Evolutionary conservation across 2,888 invertebrate species (phyloP), one percentile per base, ranked within the genome.

Genomic region (Cybosia mesomella): DNA sequence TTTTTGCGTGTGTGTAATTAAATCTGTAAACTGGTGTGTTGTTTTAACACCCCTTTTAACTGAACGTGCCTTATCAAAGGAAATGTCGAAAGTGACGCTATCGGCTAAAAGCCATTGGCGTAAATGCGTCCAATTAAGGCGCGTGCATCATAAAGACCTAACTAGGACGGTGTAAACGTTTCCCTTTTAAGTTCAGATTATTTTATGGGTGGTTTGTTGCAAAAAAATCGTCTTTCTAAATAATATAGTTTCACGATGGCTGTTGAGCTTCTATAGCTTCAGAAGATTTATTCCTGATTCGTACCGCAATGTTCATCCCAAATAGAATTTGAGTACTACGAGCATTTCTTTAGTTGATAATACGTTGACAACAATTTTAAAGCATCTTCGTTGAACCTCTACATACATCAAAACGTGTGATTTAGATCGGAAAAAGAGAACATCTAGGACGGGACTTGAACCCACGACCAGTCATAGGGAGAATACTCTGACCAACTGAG

Each of bases 11-110:
- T 69, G 75, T 87, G 90, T 89, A 90, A 92, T 92, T 89, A 87
- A 91, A 90, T 89, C 87, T 81, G 83, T 85, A 81, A 86, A 83
- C 84, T 83, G 69, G 82, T 83, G 78, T 84, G 83, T 85, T 86
- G 81, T 86, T 89, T 86, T 86, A 86, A 84, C 87, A 90, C 89
- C 89, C n/a, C 91, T 89, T 89, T 87, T 86, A 83, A 85, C 77
- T 80, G 76, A 84, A 85, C 90, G 89, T 91, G 89, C 85, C 87
- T 91, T 93, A 93, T 93, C 93, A 87, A 85, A 87, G 89, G 87
- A 88, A 86, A 88, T 85, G 91, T 90, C 91, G 89, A 85, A 86
- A 88, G 82, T 90, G 93, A 92, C 93, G 84, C 83, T 92, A 93
- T 93, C 92, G 82, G 82, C 77, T 85, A 82, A 87, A 88, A 89